phyloP scores from a whole-genome alignment of 2,113 vertebrate genomes.

The Alces alces region DNA sequence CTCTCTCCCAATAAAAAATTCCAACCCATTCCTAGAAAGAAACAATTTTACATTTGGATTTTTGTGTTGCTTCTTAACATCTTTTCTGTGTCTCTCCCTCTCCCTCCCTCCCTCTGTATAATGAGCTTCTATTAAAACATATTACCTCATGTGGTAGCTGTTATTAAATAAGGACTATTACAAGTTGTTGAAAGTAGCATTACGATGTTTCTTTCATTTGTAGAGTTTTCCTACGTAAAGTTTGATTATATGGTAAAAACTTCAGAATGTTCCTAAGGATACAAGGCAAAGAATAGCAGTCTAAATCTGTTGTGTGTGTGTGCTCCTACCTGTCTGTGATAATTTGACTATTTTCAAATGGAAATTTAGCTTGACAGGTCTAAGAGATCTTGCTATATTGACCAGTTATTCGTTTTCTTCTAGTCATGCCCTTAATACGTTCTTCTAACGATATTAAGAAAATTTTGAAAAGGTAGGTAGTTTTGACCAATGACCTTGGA shows the following conservation, averaged over 20 bases:
- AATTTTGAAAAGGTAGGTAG: neutral
- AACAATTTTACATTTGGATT: neutral
- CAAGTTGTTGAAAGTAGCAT: neutral
- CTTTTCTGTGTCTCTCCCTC: neutral
- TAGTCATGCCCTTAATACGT: neutral
- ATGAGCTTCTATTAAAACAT: neutral
- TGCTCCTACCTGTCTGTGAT: neutral
- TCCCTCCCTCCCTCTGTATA: neutral
- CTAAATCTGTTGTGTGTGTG: neutral
- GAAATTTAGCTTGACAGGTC: neutral
- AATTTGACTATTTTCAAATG: neutral
- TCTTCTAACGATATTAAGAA: conserved; percentile 19
- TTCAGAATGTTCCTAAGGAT: neutral
- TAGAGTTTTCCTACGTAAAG: neutral
- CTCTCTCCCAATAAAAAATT: neutral
- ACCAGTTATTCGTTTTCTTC: neutral
- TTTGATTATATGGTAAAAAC: neutral
- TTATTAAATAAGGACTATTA: neutral
- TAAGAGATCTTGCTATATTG: neutral
- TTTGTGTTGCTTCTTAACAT: neutral
- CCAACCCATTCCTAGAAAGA: neutral
- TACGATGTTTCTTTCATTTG: neutral
- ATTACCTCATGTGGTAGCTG: neutral
- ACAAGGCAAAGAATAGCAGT: neutral
- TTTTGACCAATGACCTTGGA: neutral